A percentile compares a stretch with the other conserved stretches of the same genome.
These are phyloP conservation scores for Lamellibrachia luymesi DNA, from an alignment of 1,140 invertebrate species.

Conservation along the genomic window DNA sequence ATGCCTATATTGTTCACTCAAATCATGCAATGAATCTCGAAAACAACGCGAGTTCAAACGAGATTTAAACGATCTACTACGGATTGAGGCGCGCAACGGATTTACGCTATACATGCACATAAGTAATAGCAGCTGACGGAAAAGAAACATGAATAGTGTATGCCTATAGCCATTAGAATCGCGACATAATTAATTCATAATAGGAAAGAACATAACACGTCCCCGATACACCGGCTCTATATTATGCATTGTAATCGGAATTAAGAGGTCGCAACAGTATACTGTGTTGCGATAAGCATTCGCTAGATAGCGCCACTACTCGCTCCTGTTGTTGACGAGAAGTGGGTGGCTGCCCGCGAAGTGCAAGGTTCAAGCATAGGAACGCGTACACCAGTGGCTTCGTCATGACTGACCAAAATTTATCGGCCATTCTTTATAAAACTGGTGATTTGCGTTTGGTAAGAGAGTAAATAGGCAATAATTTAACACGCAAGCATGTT, in stretches of 20 bases:
- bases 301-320: background rate
- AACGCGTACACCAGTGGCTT: background rate
- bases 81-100: background rate
- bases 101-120: background rate
- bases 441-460: conserved; percentile 15
- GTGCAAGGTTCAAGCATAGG: background rate
- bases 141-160: background rate
- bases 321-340: no score
- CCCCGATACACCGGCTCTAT: background rate
- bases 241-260: background rate
- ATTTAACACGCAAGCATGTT: background rate
- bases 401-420: conserved; percentile 9
- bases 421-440: conserved; percentile 18
- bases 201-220: background rate
- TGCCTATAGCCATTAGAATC: background rate
- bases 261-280: background rate
- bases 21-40: background rate
- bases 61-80: background rate
- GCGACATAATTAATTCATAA: background rate
- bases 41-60: background rate
- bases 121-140: background rate
- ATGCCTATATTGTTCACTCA: background rate
- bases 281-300: background rate
- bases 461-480: conserved; percentile 6
- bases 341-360: no score